A percentile compares a stretch with the other conserved stretches of the same genome.
These are phyloP conservation scores for Panopea generosa DNA, from an alignment of 2,888 invertebrate genomes.

Conservation along the genomic window DNA sequence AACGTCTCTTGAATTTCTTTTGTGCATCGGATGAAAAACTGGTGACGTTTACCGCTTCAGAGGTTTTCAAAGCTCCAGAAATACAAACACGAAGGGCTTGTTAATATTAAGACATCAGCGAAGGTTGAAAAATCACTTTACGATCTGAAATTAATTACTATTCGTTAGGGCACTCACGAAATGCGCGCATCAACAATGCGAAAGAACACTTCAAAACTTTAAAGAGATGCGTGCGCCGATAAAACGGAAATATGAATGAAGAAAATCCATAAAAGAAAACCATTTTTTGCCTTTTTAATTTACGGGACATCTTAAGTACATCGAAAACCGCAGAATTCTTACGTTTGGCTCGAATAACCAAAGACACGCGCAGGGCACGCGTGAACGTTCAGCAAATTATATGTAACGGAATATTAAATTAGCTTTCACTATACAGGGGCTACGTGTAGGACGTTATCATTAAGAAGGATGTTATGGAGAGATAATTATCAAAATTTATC, in stretches of 20 bases:
- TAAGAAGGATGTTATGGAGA: slow-evolving; percentile 16
- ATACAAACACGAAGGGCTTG: too few species aligned
- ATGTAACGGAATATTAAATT: slow-evolving; percentile 38
- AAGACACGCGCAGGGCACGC: slow-evolving; percentile 21
- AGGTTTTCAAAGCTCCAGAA: too few species aligned
- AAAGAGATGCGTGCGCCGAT: slow-evolving; percentile 16
- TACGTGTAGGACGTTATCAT: slow-evolving; percentile 15
- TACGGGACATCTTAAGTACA: slow-evolving; percentile 14
- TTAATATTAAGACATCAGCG: slow-evolving; percentile 1
- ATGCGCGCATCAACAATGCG: background rate
- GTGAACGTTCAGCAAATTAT: slow-evolving; percentile 9
- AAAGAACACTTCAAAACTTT: slow-evolving; percentile 5
- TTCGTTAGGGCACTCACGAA: slow-evolving; percentile 3
- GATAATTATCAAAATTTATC: slow-evolving; percentile 51
- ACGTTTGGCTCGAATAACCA: background rate
- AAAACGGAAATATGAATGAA: slow-evolving; percentile 6
- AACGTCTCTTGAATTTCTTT: too few species aligned
- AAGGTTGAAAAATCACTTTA: background rate
- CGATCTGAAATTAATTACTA: slow-evolving; percentile 2
- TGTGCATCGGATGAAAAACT: too few species aligned
- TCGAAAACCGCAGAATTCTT: slow-evolving; percentile 3
- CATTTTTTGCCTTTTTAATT: slow-evolving; percentile 6
- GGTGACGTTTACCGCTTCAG: too few species aligned
- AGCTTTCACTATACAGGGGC: slow-evolving; percentile 3
- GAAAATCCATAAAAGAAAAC: slow-evolving; percentile 5